These are phyloP conservation scores for Atta colombica DNA, from an alignment of 1,140 invertebrate genomes.

Conservation along the genomic window DNA sequence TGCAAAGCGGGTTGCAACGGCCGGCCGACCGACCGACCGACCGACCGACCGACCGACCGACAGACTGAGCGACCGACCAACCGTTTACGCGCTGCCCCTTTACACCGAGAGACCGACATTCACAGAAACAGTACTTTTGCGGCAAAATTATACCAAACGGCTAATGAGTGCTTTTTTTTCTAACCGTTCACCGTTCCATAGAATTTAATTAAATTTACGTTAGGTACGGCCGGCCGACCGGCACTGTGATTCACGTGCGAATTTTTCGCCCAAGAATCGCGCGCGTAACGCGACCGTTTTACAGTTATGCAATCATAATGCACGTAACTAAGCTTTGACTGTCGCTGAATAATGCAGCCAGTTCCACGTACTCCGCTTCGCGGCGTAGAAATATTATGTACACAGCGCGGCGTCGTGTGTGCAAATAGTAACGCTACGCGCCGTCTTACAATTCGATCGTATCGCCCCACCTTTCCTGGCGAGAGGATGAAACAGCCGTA, in stretches of 20 bases:
- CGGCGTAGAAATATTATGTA: conserved; percentile 62
- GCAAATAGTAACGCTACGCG: conserved; percentile 59
- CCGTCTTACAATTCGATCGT: conserved; percentile 60
- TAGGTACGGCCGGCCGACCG: no score
- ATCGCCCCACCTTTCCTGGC: conserved; percentile 36
- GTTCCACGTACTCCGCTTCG: conserved; percentile 58
- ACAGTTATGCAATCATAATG: conserved; percentile 65
- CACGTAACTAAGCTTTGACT: conserved; percentile 58
- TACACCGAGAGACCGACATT: neutral
- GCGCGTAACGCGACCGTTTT: conserved; percentile 45
- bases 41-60: no score
- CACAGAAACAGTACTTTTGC: conserved; percentile 54
- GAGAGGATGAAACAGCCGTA: conserved; percentile 50
- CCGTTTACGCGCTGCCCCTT: neutral
- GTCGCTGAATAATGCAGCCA: conserved; percentile 59
- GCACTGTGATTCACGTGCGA: conserved; percentile 25
- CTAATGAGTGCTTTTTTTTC: conserved; percentile 3
- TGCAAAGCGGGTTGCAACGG: neutral
- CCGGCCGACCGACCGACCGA: neutral
- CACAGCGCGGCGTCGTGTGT: conserved; percentile 46
- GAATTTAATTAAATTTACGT: conserved; percentile 70
- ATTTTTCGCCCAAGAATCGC: conserved; percentile 57
- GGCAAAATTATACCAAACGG: conserved; percentile 46
- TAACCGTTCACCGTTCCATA: conserved; percentile 53
- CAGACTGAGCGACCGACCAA: neutral